These are phyloP conservation scores for Eolophus roseicapilla DNA, from an alignment of 2,113 vertebrate genomes.

Conservation along the genomic window DNA sequence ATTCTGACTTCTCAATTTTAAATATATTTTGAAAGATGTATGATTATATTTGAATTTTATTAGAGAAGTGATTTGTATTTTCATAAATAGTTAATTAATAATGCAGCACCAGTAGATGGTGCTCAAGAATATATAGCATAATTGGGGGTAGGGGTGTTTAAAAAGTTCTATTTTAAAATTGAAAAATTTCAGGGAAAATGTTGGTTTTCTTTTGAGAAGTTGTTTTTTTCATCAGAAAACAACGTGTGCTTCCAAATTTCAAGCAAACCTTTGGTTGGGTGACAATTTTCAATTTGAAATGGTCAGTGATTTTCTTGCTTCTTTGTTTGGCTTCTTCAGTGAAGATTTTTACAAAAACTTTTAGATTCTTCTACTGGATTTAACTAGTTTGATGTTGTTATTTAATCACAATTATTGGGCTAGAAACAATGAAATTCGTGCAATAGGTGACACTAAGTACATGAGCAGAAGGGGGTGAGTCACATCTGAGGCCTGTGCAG, in stretches of 20 bases:
- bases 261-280: neutral
- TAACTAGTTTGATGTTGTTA: neutral
- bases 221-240: neutral
- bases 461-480: neutral
- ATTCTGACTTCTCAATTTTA: neutral
- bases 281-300: neutral
- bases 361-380: neutral
- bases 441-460: neutral
- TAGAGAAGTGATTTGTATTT: neutral
- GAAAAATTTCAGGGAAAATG: neutral
- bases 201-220: neutral
- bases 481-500: neutral
- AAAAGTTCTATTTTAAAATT: neutral
- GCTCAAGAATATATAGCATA: constrained; percentile 36
- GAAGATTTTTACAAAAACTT: neutral
- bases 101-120: constrained; percentile 57
- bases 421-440: neutral
- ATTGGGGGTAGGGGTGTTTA: neutral
- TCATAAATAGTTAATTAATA: constrained; percentile 33
- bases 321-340: neutral
- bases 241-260: neutral
- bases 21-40: neutral
- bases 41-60: neutral
- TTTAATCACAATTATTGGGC: neutral
- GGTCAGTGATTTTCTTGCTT: neutral